Evolutionary conservation across 2,113 vertebrate species (phyloP).

Genomic region (Pelobates fuscus): DNA sequence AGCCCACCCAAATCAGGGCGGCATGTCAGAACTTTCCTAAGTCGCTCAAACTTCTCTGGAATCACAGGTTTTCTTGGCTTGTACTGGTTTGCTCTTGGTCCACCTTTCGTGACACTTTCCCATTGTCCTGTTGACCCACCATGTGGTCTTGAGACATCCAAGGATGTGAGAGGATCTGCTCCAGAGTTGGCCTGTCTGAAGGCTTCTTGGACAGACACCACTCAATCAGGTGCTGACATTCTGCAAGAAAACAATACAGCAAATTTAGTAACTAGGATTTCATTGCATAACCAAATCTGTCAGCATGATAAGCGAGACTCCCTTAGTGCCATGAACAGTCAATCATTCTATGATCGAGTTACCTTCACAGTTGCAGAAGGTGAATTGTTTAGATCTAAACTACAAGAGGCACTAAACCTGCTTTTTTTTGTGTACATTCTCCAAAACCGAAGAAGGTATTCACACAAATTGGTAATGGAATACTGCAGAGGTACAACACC

Average conservation of each 20-base stretch:
- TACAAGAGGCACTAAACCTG: too few species aligned
- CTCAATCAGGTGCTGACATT: slow-evolving; percentile 56
- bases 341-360: too few species aligned
- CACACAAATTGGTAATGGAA: too few species aligned
- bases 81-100: slow-evolving; percentile 58
- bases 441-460: too few species aligned
- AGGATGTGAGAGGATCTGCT: slow-evolving; percentile 58
- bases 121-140: slow-evolving; percentile 26
- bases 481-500: too few species aligned
- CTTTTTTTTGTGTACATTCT: too few species aligned
- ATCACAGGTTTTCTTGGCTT: slow-evolving; percentile 57
- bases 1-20: slow-evolving; percentile 31
- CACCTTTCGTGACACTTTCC: slow-evolving; percentile 39
- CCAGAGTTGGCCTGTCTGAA: slow-evolving; percentile 55
- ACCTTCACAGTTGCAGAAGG: too few species aligned
- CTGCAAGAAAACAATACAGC: slow-evolving; percentile 34
- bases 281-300: neutral
- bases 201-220: slow-evolving; percentile 57
- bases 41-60: neutral
- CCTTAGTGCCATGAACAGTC: too few species aligned
- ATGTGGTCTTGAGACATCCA: slow-evolving; percentile 23
- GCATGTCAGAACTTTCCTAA: slow-evolving; percentile 23
- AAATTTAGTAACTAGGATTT: neutral
- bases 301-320: too few species aligned
- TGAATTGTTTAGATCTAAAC: too few species aligned